Percentiles rank a stretch among this genome's conserved stretches.
phyloP scores from a whole-genome alignment of 2,888 invertebrate genomes.

The Anoplius nigerrimus region DNA sequence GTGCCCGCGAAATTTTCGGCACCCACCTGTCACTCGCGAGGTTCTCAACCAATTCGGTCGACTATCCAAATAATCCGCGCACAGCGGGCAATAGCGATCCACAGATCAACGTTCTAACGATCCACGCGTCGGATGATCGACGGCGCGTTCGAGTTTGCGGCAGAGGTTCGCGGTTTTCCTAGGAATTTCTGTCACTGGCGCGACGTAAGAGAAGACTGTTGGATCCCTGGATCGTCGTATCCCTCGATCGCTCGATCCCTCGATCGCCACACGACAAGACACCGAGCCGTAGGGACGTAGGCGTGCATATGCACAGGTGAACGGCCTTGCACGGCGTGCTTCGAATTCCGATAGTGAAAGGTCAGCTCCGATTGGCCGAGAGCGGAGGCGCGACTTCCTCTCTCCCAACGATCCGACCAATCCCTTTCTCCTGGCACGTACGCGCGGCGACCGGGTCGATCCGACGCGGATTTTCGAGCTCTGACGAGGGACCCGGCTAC shows the following conservation, averaged over 20 bases:
- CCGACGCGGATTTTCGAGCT: not conserved
- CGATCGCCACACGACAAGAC: conserved; percentile 12
- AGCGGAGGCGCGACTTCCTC: conserved; percentile 41
- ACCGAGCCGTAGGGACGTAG: conserved; percentile 36
- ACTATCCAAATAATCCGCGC: too few relatives aligned
- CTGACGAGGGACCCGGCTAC: not conserved
- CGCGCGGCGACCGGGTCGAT: conserved; percentile 21
- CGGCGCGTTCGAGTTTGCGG: too few relatives aligned
- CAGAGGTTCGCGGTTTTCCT: too few relatives aligned
- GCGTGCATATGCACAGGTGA: conserved; percentile 28
- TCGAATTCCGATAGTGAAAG: conserved; percentile 64
- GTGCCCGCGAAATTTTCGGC: too few relatives aligned
- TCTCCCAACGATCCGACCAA: too few relatives aligned
- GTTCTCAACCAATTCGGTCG: too few relatives aligned
- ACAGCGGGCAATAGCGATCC: too few relatives aligned
- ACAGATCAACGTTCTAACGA: too few relatives aligned
- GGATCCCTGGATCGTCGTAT: conserved; percentile 16
- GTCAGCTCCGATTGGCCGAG: conserved; percentile 45
- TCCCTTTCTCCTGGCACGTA: too few relatives aligned
- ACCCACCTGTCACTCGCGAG: too few relatives aligned
- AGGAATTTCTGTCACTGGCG: too few relatives aligned
- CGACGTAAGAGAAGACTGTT: not conserved
- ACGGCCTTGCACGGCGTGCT: conserved; percentile 50
- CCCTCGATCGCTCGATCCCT: conserved; percentile 4
- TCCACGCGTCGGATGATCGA: too few relatives aligned